Conservation (phyloP, 1,140 invertebrate genomes). For the Heliconius himera region DNA sequence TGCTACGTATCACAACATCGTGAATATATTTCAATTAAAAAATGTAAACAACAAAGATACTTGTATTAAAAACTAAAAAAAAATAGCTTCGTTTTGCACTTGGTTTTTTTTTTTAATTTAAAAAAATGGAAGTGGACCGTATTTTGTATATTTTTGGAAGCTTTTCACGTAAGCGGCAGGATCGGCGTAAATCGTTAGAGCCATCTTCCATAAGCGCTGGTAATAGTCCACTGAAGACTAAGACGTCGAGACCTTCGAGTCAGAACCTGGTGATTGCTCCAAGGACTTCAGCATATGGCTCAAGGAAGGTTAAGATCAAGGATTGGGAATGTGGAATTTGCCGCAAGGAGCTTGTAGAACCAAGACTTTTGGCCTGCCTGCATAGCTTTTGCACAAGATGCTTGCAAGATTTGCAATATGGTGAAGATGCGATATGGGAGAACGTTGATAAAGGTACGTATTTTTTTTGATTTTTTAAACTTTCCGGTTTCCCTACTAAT, state of each 20-base stretch:
- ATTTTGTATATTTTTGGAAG: conserved; percentile 84
- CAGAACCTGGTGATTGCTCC: conserved; percentile 57
- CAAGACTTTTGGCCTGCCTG: conserved; percentile 82
- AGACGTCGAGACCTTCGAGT: conserved; percentile 50
- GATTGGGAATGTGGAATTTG: conserved; percentile 77
- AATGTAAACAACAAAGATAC: conserved; percentile 14
- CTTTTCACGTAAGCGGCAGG: conserved; percentile 80
- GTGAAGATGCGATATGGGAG: conserved; percentile 70
- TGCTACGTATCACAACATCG: conserved; percentile 6
- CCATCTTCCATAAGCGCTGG: conserved; percentile 72
- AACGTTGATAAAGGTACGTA: conserved; percentile 58
- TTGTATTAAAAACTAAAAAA: background rate
- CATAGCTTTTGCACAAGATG: conserved; percentile 84
- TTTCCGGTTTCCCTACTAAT: too few species aligned
- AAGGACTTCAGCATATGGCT: conserved; percentile 61
- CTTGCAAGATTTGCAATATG: conserved; percentile 71
- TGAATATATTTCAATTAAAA: background rate
- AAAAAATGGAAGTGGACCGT: conserved; percentile 82
- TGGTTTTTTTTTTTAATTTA: background rate
- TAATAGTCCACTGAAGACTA: conserved; percentile 66
- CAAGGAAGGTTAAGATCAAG: background rate
- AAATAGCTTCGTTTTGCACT: too few species aligned
- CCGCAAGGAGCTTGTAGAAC: conserved; percentile 78
- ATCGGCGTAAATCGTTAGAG: conserved; percentile 76
- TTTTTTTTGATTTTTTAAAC: background rate